Evolutionary conservation across 2,888 invertebrate species (phyloP), one percentile per base, ranked within the genome.

Genomic region (Nyleta sp.): DNA sequence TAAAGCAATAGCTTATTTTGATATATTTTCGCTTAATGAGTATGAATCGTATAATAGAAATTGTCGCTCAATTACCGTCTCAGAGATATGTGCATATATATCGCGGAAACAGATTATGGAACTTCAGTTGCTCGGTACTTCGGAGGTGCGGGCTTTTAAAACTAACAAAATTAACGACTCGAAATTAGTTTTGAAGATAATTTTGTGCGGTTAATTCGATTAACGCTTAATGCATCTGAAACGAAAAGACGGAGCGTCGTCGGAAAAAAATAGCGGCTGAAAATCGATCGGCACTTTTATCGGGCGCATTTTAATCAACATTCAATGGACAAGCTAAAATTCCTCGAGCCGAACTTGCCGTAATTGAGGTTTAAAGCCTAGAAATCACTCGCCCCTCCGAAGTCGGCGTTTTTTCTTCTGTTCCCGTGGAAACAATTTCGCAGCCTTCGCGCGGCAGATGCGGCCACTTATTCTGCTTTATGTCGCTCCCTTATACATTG

Each of bases 81-180:
- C 57, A 28, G 55, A 64, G 72, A 64, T 64, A 72, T 64, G 60
- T 60, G 67, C 53, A 52, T 59, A 52, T 52, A 65, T 74, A 52
- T 60, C 60, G 35, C 53, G 53, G 28, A 74, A 74, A 67, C 74
- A 74, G 67, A 74, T 74, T 74, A 67, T 67, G 22, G 60, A 74
- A 74, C 52, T 74, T 67, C 35, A 44, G 59, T 48, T 33, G 42
- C 73, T 38, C 18, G 52, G 35, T 52, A 59, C 22, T 35, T 52
- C 65, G 38, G 13, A 38, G 20, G 57, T 62, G 67, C 40, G 60
- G 60, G 67, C 74, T 74, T 62, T 74, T 62, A 68, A 74, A 74
- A 74, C 73, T 73, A 73, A 73, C 67, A 62, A 48, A 75, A 75
- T 75, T 75, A 75, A 75, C 74, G 48, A 53, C 46, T 60, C n/a